Percentiles rank a stretch among this genome's conserved stretches.
phyloP scores from a whole-genome alignment of 2,888 invertebrate genomes.

The Coenonympha glycerion region DNA sequence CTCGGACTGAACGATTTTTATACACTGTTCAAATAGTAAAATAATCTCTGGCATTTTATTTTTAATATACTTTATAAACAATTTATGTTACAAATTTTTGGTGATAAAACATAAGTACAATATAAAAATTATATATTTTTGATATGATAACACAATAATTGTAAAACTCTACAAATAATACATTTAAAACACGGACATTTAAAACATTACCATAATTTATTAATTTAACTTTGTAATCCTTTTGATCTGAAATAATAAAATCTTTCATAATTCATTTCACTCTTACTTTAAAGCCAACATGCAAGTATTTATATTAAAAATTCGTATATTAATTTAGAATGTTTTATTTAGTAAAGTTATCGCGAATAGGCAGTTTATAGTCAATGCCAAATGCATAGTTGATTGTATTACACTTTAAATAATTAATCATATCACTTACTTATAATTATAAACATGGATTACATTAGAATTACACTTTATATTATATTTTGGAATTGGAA shows the following conservation, averaged over 20 bases:
- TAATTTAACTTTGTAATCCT: too few relatives aligned
- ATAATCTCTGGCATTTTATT: neutral
- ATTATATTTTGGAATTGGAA: neutral
- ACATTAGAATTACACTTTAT: neutral
- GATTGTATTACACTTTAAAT: neutral
- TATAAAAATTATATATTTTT: neutral
- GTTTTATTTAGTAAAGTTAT: neutral
- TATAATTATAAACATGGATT: neutral
- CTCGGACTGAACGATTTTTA: neutral
- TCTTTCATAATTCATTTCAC: neutral
- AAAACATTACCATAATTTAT: too few relatives aligned
- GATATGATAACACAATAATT: neutral
- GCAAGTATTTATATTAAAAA: neutral
- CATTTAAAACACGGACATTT: too few relatives aligned
- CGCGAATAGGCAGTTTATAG: conserved; percentile 1
- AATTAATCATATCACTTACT: neutral
- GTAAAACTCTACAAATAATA: neutral
- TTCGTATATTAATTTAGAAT: conserved; percentile 1
- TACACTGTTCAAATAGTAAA: neutral
- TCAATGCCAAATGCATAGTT: neutral
- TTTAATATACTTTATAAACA: neutral
- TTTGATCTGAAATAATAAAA: too few relatives aligned
- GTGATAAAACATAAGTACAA: conserved; percentile 2
- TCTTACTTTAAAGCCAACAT: neutral
- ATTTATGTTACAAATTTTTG: neutral